Base-by-base conservation (phyloP, 2,113 vertebrate species). In the Megaleporinus macrocephalus region DNA sequence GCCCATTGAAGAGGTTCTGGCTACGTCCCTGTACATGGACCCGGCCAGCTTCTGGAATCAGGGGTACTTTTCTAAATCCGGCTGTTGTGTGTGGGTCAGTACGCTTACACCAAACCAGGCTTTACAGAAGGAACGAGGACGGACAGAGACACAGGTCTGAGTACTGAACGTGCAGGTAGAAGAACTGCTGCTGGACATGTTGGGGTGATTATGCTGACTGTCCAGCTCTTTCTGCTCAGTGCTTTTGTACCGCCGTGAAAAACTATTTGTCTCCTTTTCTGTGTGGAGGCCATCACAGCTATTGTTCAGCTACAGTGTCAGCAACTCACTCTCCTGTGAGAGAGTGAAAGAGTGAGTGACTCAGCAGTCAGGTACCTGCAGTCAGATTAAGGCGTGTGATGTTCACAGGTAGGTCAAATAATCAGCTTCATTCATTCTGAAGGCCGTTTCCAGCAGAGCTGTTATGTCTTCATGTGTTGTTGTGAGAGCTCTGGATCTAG, bases 31-130 rank as follows among this genome's bases (percentile, higher is more conserved):
- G 53, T 2, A n/a, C 20, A 5, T 57, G 53, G 53, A n/a, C 20
- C 63, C 13, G 27, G 2, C 1, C 29, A 33, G 29, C 63, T 30
- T 66, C 27, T 41, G 24, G 41, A 57, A n/a, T 7, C 5, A 44
- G 4, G 41, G 1, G 5, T 44, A 1, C 1, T 44, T 5, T 44
- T 1, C 9, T n/a, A 44, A 4, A 57, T 5, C 1, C 5, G 30
- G 30, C n/a, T 44, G 29, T 11, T 76, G 22, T 63, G 36, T 63
- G 36, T 76, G 74, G 61, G 33, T 76, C 51, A 36, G 33, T 36
- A 36, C 3, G n/a, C n/a, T n/a, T n/a, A n/a, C n/a, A 11, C 11
- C 41, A 44, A 44, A 44, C 9, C 4, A 44, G 41, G 10, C 41
- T 9, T 11, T 44, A 44, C 9, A 44, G 41, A 9, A 11, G 9